These are phyloP conservation scores for Blomia tropicalis DNA, from an alignment of 2,888 invertebrate genomes.

Conservation along the genomic window DNA sequence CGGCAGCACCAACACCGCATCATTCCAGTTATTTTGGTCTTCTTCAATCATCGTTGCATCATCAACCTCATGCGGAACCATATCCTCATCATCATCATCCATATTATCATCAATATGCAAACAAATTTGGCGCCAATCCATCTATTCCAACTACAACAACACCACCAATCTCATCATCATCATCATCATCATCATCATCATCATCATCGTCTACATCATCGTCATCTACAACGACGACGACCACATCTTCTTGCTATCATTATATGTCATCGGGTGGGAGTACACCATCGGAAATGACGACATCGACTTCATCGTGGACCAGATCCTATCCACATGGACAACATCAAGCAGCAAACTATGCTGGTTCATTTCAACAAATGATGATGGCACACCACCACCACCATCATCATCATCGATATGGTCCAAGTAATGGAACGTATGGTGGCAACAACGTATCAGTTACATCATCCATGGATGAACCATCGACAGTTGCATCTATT, in stretches of 20 bases:
- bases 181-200: neutral
- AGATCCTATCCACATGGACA: neutral
- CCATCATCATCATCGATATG: neutral
- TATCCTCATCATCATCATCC: neutral
- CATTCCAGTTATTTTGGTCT: conserved; percentile 13
- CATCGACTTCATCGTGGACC: neutral
- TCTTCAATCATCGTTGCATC: conserved; percentile 4
- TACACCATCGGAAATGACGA: neutral
- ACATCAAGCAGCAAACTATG: no score
- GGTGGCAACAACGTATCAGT: neutral
- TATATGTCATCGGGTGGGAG: neutral
- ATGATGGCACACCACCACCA: conserved; percentile 6
- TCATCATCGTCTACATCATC: neutral
- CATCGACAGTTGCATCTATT: neutral
- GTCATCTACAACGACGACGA: neutral
- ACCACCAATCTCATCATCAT: neutral
- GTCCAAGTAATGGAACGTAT: neutral
- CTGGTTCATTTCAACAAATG: neutral
- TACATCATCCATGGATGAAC: neutral
- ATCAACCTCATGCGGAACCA: neutral
- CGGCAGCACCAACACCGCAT: no score
- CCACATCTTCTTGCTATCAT: no score
- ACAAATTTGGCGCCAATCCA: neutral
- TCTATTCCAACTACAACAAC: neutral
- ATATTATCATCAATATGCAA: neutral